Percentiles rank a stretch among this genome's conserved stretches.
These are phyloP conservation scores for Fistularia tabacaria DNA, from an alignment of 2,797 vertebrate genomes.

Conservation along the genomic window DNA sequence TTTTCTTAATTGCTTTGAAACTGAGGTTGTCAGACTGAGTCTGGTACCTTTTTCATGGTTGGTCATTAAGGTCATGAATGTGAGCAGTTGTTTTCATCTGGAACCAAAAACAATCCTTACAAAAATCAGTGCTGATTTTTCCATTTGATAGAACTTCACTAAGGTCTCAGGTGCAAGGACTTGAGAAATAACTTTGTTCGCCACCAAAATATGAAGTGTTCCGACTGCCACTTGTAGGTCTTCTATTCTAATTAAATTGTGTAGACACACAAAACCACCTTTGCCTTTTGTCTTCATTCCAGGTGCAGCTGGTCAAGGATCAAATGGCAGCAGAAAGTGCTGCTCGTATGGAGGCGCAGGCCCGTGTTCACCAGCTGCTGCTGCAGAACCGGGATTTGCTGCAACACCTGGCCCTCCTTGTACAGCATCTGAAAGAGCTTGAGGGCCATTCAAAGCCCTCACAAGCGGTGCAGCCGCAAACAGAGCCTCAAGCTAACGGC, in stretches of 20 bases:
- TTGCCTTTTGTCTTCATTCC: constrained; percentile 9
- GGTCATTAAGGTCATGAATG: too few species aligned
- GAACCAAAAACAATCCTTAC: too few species aligned
- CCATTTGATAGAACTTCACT: background rate
- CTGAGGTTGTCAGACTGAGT: too few species aligned
- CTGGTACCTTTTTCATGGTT: too few species aligned
- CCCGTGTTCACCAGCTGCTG: constrained; percentile 83
- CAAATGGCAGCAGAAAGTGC: constrained; percentile 79
- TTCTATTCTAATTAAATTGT: background rate
- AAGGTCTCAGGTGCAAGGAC: background rate
- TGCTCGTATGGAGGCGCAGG: constrained; percentile 81
- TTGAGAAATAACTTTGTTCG: too few species aligned
- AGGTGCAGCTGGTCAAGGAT: constrained; percentile 85
- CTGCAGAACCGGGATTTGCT: constrained; percentile 84
- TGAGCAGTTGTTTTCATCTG: too few species aligned
- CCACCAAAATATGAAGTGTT: too few species aligned
- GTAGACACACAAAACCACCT: constrained; percentile 1
- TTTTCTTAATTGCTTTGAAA: too few species aligned
- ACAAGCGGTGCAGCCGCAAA: constrained; percentile 17
- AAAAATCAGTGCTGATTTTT: too few species aligned
- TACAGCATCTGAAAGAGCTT: constrained; percentile 83
- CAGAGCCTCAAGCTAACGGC: constrained; percentile 39
- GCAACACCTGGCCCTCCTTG: constrained; percentile 81
- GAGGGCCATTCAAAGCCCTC: constrained; percentile 53
- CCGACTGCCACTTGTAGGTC: too few species aligned